These are phyloP conservation scores for Chaetura pelagica DNA, from an alignment of 2,113 vertebrate species.

Conservation along the genomic window DNA sequence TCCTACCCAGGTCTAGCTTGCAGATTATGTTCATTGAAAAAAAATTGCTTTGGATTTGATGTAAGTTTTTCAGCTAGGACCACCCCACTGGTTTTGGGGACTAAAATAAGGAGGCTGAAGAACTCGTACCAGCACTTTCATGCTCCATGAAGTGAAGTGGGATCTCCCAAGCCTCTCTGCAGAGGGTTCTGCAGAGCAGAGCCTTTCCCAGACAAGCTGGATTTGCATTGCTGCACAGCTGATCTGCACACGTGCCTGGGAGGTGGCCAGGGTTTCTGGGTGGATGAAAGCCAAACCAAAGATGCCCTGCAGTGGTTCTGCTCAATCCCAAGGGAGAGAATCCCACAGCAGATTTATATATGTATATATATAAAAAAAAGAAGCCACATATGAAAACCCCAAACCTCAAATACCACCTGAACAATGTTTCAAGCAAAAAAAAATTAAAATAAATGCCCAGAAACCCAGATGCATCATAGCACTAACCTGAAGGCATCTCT, in stretches of 20 bases:
- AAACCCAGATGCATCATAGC: not conserved
- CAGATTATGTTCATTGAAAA: not conserved
- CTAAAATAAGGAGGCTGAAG: not conserved
- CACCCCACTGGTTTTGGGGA: not conserved
- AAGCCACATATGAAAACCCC: not conserved
- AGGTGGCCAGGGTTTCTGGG: not conserved
- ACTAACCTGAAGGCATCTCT: not conserved
- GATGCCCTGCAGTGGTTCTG: not conserved
- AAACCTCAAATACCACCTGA: not conserved
- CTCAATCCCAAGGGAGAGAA: not conserved
- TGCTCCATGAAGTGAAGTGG: not conserved
- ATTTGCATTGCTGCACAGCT: not conserved
- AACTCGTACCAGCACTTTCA: not conserved
- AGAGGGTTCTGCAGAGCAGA: not conserved
- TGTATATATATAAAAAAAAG: too few relatives aligned
- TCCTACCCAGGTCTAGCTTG: not conserved
- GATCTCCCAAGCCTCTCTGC: fast-evolving
- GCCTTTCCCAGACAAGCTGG: not conserved
- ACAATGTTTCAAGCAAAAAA: not conserved
- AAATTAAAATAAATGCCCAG: not conserved
- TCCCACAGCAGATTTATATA: not conserved
- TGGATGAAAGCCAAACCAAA: not conserved
- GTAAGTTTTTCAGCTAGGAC: not conserved
- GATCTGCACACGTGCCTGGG: not conserved
- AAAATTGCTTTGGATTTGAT: not conserved